phyloP scores from a whole-genome alignment of 2,797 vertebrate species.

The Gouania willdenowi region DNA sequence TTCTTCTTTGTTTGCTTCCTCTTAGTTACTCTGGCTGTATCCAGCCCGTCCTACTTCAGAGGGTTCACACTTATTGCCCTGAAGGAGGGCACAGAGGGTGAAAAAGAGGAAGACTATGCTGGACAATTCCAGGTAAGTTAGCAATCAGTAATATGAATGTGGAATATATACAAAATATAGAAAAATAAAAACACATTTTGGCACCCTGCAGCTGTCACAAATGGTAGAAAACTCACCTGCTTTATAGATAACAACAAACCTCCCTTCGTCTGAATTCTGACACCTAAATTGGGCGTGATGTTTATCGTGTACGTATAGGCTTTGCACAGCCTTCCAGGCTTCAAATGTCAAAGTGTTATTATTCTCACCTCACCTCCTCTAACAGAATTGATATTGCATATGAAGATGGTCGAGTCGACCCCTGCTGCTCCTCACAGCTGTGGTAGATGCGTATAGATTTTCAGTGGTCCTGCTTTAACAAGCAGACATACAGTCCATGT shows the following conservation, averaged over 20 bases:
- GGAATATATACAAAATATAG: no score
- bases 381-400: conserved; percentile 30
- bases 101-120: conserved; percentile 90
- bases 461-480: neutral
- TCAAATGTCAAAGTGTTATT: conserved; percentile 45
- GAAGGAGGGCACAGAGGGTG: conserved; percentile 89
- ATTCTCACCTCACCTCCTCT: conserved; percentile 45
- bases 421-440: conserved; percentile 1
- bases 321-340: conserved; percentile 7
- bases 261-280: conserved; percentile 6
- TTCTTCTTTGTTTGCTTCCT: conserved; percentile 25
- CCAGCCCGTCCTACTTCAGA: conserved; percentile 91
- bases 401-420: conserved; percentile 10
- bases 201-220: neutral
- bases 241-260: conserved; percentile 21
- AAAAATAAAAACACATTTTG: neutral
- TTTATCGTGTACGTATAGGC: conserved; percentile 12
- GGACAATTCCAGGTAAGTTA: conserved; percentile 90
- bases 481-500: neutral
- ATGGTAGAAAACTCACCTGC: conserved; percentile 20
- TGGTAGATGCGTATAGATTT: conserved; percentile 4
- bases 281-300: neutral
- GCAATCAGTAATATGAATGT: neutral
- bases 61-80: conserved; percentile 93
- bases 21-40: conserved; percentile 86